Evolutionary conservation across 1,140 invertebrate genomes (phyloP).

Genomic region (Arctopsyche grandis): DNA sequence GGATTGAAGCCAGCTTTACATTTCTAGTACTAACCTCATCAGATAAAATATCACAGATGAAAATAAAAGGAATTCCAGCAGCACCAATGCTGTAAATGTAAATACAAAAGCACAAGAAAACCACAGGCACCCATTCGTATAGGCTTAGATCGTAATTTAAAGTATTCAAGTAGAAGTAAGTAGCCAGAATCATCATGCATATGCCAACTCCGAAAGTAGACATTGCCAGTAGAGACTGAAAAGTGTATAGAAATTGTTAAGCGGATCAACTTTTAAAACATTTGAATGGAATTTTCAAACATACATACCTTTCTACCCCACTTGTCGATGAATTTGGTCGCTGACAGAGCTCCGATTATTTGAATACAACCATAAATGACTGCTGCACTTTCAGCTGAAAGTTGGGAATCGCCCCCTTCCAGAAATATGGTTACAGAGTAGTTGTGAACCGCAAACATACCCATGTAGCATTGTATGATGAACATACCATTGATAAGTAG

Average conservation of each 20-base stretch:
- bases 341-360: conserved; percentile 11
- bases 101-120: conserved; percentile 59
- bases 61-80: conserved; percentile 60
- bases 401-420: conserved; percentile 34
- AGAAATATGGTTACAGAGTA: conserved; percentile 47
- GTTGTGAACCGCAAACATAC: conserved; percentile 46
- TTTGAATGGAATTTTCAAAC: not conserved
- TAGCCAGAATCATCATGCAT: conserved; percentile 57
- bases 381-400: conserved; percentile 34
- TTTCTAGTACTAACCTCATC: conserved; percentile 58
- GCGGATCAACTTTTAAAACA: not conserved
- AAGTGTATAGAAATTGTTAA: not conserved
- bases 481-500: conserved; percentile 9
- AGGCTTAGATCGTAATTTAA: conserved; percentile 36
- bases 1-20: not conserved
- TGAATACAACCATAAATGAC: conserved; percentile 43
- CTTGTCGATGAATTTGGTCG: conserved; percentile 23
- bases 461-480: conserved; percentile 30
- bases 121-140: conserved; percentile 58
- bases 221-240: conserved; percentile 49
- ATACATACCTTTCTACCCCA: conserved; percentile 45
- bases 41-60: conserved; percentile 60
- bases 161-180: conserved; percentile 56
- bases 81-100: conserved; percentile 60
- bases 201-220: conserved; percentile 54